Evolutionary conservation across 2,888 invertebrate genomes (phyloP), one percentile per base, ranked within the genome.

Genomic region (Acanthosepion esculentum): DNA sequence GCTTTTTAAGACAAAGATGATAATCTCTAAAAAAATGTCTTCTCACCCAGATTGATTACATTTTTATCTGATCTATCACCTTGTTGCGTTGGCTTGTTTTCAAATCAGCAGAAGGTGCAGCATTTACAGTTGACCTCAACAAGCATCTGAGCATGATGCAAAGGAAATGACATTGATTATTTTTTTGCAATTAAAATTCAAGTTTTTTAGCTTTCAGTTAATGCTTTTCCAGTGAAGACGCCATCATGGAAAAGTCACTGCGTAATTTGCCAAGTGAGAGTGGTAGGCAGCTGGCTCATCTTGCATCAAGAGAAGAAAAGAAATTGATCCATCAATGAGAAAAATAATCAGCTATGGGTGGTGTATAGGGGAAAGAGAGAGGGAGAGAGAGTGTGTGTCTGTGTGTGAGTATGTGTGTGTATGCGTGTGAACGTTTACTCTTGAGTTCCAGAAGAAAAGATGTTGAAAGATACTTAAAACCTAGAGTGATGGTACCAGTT

Each of bases 101-200:
- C 78, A n/a, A n/a, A 78, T 78, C n/a, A 18, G n/a, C 18, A 18
- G 78, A 78, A 78, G 59, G 78, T 78, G 78, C 78, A 78, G 78
- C 78, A 78, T 15, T n/a, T n/a, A n/a, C 15, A 78, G 78, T 78
- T 78, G 78, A 78, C 78, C 78, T 78, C 8, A n/a, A n/a, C 78
- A 78, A n/a, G 23, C 23, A 23, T 64, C 23, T 64, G 64, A 23
- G 64, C 26, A 64, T 26, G 78, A n/a, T n/a, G n/a, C 78, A 78
- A 78, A 78, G 78, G n/a, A 78, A 78, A 78, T 78, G 29, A 7
- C n/a, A n/a, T n/a, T 78, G 15, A n/a, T 78, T 78, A 78, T 78
- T 78, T 78, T 78, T 18, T 78, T 78, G n/a, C 78, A 78, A 78
- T 78, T 78, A 78, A 78, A 78, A 78, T 78, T n/a, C n/a, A 78